Base-by-base conservation (phyloP, 1,140 invertebrate genomes). In the Ylistrum balloti region DNA sequence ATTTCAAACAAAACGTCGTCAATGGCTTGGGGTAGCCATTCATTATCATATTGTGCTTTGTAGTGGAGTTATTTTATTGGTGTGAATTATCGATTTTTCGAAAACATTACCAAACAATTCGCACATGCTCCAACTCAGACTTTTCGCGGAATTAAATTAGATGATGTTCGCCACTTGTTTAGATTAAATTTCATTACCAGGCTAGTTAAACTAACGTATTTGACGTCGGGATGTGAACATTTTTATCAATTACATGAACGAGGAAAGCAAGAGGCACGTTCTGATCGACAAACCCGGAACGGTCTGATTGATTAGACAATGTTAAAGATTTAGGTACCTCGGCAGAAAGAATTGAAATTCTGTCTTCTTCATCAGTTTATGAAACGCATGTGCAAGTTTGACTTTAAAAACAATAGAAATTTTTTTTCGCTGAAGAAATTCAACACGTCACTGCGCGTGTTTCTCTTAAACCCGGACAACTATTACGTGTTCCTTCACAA, bases 81-180 rank as follows among this genome's bases (percentile, higher is more conserved):
- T n/a, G 22, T 74, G 56, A 74, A 74, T 74, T 74, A 74, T 74
- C n/a, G 56, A 74, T 74, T 74, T 74, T 74, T 74, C n/a, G 9
- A 74, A 74, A 74, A 74, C 56, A n/a, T 74, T 74, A 74, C 11
- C 56, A 74, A 74, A 74, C 56, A 74, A 74, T 74, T 28, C n/a
- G 7, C 56, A 28, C 56, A 28, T 28, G 56, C 22, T 74, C 9
- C 56, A n/a, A 28, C 56, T 74, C 56, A 74, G 56, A 28, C 56
- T 74, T 74, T 45, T n/a, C 2, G 56, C 56, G n/a, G 56, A 74
- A 74, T 74, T 11, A 7, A 74, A 74, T 74, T 74, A 5, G 28
- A 74, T 74, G n/a, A 74, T 28, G 22, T 9, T n/a, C 13, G 0
- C 2, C n/a, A 28, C 56, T 74, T 74, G 56, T n/a, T 74, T n/a